Evolutionary conservation across 2,797 vertebrate genomes (phyloP).

Genomic region (Poecilia gillii): DNA sequence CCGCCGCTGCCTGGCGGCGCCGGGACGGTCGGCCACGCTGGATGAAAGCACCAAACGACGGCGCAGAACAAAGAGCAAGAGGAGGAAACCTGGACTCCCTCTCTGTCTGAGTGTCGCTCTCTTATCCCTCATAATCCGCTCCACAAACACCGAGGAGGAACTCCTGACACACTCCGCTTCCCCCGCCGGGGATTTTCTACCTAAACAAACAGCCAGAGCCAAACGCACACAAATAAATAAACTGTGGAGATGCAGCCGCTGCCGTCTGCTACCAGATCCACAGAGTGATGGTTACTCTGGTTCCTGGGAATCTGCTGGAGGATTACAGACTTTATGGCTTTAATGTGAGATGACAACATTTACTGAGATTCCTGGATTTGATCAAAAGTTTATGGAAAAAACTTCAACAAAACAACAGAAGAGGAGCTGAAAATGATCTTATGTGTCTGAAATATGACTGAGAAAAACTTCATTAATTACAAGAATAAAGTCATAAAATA

Average conservation of each 20-base stretch:
- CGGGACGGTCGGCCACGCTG: constrained; percentile 40
- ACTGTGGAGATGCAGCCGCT: constrained; percentile 59
- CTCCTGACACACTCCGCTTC: constrained; percentile 72
- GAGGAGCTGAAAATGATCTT: no score
- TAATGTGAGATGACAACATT: background rate
- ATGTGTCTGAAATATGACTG: no score
- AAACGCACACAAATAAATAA: constrained; percentile 38
- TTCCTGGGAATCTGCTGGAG: constrained; percentile 8
- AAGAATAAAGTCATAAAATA: no score
- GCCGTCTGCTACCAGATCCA: constrained; percentile 33
- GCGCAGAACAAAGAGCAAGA: constrained; percentile 49
- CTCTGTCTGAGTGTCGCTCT: constrained; percentile 63
- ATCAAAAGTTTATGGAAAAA: background rate
- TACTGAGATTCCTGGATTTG: background rate
- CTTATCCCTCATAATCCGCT: constrained; percentile 75
- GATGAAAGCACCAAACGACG: constrained; percentile 46
- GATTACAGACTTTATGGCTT: background rate
- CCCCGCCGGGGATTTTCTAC: constrained; percentile 69
- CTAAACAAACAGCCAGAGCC: constrained; percentile 67
- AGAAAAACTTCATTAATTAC: no score
- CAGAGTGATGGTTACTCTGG: constrained; percentile 8
- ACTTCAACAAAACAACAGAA: no score
- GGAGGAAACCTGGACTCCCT: constrained; percentile 50
- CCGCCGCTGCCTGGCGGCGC: constrained; percentile 22
- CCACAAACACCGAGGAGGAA: constrained; percentile 77